These are phyloP conservation scores for Drepana falcataria DNA, from an alignment of 2,888 invertebrate species.

Conservation along the genomic window DNA sequence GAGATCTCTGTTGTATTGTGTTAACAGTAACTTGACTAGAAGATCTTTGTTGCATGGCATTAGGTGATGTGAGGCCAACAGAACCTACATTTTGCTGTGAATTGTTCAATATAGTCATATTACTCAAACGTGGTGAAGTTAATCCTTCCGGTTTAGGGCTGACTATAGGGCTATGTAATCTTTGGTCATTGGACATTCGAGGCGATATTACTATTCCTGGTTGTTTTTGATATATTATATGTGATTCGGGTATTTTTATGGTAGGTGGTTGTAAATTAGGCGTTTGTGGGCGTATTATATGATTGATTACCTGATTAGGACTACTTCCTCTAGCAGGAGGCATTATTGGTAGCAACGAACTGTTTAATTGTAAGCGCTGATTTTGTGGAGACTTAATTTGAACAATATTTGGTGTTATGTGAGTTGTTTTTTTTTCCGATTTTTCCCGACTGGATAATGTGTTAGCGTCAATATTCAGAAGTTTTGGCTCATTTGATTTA, in stretches of 20 bases:
- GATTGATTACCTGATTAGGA: constrained; percentile 69
- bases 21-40: constrained; percentile 73
- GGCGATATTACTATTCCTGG: constrained; percentile 70
- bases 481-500: constrained; percentile 60
- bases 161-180: constrained; percentile 64
- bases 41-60: constrained; percentile 58
- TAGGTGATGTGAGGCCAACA: constrained; percentile 56
- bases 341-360: constrained; percentile 49
- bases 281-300: constrained; percentile 57
- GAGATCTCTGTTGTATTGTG: constrained; percentile 68
- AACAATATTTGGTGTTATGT: constrained; percentile 63
- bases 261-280: constrained; percentile 81
- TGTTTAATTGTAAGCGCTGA: constrained; percentile 44
- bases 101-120: constrained; percentile 60
- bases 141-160: constrained; percentile 53
- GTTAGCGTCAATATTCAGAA: constrained; percentile 52
- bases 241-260: constrained; percentile 81
- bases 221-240: constrained; percentile 67
- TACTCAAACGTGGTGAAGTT: constrained; percentile 58
- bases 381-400: constrained; percentile 58
- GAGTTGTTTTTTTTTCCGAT: constrained; percentile 54
- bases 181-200: constrained; percentile 54
- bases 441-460: constrained; percentile 41
- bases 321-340: constrained; percentile 50
- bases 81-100: constrained; percentile 57